Evolutionary conservation across 2,888 invertebrate species (phyloP).

Genomic region (Nasonia oneida): DNA sequence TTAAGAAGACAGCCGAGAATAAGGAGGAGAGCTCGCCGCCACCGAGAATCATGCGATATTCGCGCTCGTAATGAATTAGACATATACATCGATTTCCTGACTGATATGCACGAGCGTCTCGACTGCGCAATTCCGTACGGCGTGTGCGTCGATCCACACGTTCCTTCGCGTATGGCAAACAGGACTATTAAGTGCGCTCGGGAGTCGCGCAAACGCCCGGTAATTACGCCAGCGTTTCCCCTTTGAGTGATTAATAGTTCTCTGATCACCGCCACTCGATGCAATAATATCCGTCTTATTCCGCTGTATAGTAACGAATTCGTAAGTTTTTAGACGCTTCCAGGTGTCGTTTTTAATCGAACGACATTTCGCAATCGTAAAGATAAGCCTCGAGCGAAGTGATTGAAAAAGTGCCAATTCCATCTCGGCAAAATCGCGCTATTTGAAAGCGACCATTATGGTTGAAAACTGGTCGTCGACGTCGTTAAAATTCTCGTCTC

Average conservation of each 20-base stretch:
- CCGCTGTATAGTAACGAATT: conserved; percentile 8
- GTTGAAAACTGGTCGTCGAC: background rate
- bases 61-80: conserved; percentile 44
- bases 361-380: background rate
- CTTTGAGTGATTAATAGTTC: conserved; percentile 55
- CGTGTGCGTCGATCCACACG: background rate
- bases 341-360: background rate
- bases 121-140: background rate
- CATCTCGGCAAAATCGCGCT: background rate
- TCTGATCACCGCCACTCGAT: conserved; percentile 44
- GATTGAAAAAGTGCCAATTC: background rate
- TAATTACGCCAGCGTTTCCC: conserved; percentile 12
- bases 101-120: background rate
- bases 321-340: conserved; percentile 25
- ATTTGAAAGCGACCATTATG: background rate
- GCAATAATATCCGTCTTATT: conserved; percentile 6
- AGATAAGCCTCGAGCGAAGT: background rate
- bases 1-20: conserved; percentile 45
- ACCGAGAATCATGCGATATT: conserved; percentile 35
- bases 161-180: conserved; percentile 25
- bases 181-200: conserved; percentile 36
- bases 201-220: background rate
- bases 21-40: background rate
- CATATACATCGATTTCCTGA: conserved; percentile 29
- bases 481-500: background rate